Evolutionary conservation across 2,888 invertebrate species (phyloP).

Genomic region (Sympetrum striolatum): DNA sequence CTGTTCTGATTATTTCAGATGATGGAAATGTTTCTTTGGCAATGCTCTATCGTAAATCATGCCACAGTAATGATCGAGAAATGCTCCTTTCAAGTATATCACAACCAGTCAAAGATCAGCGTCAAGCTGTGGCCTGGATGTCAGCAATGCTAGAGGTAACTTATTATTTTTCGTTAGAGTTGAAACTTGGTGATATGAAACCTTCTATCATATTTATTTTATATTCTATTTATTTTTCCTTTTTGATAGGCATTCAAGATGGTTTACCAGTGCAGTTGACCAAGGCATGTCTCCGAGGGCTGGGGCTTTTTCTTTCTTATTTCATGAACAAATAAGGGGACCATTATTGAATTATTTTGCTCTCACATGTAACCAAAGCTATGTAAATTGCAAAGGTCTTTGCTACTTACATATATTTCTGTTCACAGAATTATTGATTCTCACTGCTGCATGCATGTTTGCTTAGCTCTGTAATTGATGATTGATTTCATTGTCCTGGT

Average conservation of each 20-base stretch:
- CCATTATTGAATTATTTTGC: neutral
- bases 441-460: too few species aligned
- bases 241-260: conserved; percentile 19
- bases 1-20: neutral
- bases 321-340: neutral
- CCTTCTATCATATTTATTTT: neutral
- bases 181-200: too few species aligned
- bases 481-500: too few species aligned
- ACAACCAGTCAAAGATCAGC: neutral
- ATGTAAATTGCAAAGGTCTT: too few species aligned
- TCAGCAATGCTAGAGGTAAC: conserved; percentile 34
- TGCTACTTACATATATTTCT: too few species aligned
- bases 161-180: neutral
- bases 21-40: neutral
- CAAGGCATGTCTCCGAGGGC: neutral
- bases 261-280: conserved; percentile 30
- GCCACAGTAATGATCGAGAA: neutral
- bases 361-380: too few species aligned
- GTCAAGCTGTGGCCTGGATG: conserved; percentile 33
- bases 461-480: too few species aligned
- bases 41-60: conserved; percentile 16
- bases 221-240: neutral
- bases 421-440: too few species aligned
- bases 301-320: neutral
- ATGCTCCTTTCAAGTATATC: conserved; percentile 5